Base-by-base conservation (phyloP, 2,888 invertebrate species). In the Thera obeliscata region DNA sequence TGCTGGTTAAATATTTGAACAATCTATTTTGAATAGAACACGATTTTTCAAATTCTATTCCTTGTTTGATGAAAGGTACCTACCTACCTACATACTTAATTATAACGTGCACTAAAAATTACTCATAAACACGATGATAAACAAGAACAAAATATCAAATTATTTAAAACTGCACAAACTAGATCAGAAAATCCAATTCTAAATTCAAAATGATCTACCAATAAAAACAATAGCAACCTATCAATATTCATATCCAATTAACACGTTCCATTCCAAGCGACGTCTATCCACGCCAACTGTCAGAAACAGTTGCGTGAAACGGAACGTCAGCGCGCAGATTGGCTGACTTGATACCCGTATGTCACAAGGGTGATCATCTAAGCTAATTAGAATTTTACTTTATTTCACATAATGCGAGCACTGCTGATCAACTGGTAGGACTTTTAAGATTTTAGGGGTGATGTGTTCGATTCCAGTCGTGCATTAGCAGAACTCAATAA, bases 231-330 rank as follows among this genome's bases (percentile, higher is more conserved):
- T 64, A 46, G 52, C 60, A 62, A 41, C 22, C 56, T 43, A 63
- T 67, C 58, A 76, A 78, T 78, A 79, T 78, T 77, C 75, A 76
- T 74, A 74, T 63, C 66, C 70, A 77, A 82, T 79, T 81, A 79
- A 69, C 74, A 73, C 67, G 76, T 75, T 74, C 70, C 75, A 69
- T 73, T 70, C 55, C 71, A 64, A 63, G 35, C 69, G 60, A 66
- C 83, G 81, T 80, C 68, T 65, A 66, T 79, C 79, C 74, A 72
- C 76, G 77, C 86, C 91, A 91, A 89, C 91, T 91, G 91, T 85
- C 87, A 83, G 75, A 79, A 82, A 86, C 91, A 89, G 91, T 89
- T 91, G 91, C 84, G 85, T 89, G 87, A 86, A 88, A 88, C 81
- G 86, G 73, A 81, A 88, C 86, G 89, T 84, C 86, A 84, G 67